Evolutionary conservation across 2,888 invertebrate genomes (phyloP), one percentile per base, ranked within the genome.

Genomic region (Lasioglossum marginatum): DNA sequence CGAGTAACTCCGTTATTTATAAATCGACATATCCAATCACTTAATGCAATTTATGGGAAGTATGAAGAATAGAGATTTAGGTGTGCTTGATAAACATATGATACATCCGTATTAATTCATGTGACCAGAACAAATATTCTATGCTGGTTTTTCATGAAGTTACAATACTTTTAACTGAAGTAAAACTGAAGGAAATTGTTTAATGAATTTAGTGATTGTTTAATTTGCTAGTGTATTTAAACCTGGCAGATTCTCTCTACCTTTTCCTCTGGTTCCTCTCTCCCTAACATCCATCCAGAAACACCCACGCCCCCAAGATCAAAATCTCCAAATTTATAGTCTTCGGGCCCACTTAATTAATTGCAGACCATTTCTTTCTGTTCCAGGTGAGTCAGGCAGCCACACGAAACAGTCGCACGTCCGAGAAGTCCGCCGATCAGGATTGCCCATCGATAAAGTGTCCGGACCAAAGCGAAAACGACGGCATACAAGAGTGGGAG

Each of bases 381-480:
- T 80, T 80, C 5, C 80, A 80, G 80, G 80, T 80, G 37, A 80
- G 80, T 48, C 31, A n/a, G 2, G 3, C 12, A 52, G 52, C 14
- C 19, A 0, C 14, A 40, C 5, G 16, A 12, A 12, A 27, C 34
- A 37, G 52, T 23, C 10, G 23, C 23, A 10, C 31, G 4, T 14
- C 10, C 66, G 19, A 31, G 6, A n/a, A n/a, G 57, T 57, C n/a
- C 12, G 8, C 19, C 23, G 12, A 68, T 79, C 40, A 57, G 82
- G 72, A 57, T 40, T 27, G 19, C 8, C 0, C n/a, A 23, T n/a
- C 63, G 52, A 66, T 34, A 23, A 34, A 48, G 43, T 8, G 31
- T 37, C 43, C 19, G 48, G 14, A 5, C 10, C 19, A 16, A 31
- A 31, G 27, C 16, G n/a, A 81, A 40, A 70, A 57, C 52, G 27